Conservation (phyloP, 1,140 invertebrate genomes). For the Bathynomus jamesi region DNA sequence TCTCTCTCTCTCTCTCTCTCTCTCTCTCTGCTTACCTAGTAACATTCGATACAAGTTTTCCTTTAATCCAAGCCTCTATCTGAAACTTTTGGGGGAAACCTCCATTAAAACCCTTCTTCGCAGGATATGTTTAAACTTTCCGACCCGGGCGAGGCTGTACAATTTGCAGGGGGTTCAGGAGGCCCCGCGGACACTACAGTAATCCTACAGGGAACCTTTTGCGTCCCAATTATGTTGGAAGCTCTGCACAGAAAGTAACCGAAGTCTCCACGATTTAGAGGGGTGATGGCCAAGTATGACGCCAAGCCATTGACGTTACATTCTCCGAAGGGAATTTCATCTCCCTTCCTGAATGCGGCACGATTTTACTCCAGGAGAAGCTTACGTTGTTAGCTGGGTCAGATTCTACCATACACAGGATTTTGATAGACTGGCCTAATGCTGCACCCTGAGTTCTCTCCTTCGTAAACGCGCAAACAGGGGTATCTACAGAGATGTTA, state of each 20-base stretch:
- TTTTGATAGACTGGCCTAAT: background rate
- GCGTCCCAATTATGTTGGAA: constrained; percentile 58
- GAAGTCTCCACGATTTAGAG: background rate
- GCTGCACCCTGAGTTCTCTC: background rate
- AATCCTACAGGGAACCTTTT: constrained; percentile 57
- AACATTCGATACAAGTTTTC: constrained; percentile 14
- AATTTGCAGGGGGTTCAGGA: constrained; percentile 70
- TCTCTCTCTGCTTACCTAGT: constrained; percentile 9
- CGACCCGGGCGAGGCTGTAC: constrained; percentile 45
- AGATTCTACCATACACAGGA: background rate
- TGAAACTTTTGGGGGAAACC: constrained; percentile 43
- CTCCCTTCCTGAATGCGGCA: background rate
- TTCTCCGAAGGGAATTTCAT: background rate
- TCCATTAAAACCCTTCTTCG: constrained; percentile 68
- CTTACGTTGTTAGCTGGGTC: background rate
- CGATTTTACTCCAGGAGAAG: background rate
- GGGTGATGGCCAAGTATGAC: background rate
- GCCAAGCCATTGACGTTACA: background rate
- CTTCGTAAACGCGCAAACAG: background rate
- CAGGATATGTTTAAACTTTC: constrained; percentile 64
- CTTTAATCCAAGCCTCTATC: constrained; percentile 18
- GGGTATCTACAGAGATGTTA: background rate
- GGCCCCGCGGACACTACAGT: constrained; percentile 59
- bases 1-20: no score
- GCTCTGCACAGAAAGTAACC: constrained; percentile 5